Conservation (phyloP, 1,140 invertebrate genomes). For the Hycleus phaleratus region DNA sequence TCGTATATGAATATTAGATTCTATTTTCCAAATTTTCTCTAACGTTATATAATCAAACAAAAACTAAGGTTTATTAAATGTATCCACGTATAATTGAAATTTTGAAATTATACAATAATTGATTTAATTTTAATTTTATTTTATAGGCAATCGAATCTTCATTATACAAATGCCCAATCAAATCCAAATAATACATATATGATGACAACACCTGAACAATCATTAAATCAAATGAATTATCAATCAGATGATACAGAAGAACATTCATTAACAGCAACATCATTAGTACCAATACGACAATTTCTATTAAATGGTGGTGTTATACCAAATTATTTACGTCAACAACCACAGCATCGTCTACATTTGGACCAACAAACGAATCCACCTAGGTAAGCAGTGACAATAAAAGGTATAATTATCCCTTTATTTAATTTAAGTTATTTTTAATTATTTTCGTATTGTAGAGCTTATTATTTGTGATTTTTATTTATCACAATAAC, state of each 20-base stretch:
- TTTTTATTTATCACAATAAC: too few species aligned
- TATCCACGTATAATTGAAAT: too few species aligned
- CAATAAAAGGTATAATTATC: too few species aligned
- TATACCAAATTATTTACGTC: constrained; percentile 2
- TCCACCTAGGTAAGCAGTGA: neutral
- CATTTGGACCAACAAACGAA: neutral
- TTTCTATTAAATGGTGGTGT: constrained; percentile 19
- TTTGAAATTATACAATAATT: too few species aligned
- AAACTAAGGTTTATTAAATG: too few species aligned
- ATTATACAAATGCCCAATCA: constrained; percentile 39
- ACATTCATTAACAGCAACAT: constrained; percentile 38
- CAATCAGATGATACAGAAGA: constrained; percentile 12
- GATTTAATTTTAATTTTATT: too few species aligned
- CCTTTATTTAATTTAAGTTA: too few species aligned
- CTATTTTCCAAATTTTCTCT: too few species aligned
- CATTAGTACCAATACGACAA: constrained; percentile 47
- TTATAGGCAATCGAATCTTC: constrained; percentile 43
- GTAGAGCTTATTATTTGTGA: too few species aligned
- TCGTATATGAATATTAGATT: neutral
- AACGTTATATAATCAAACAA: too few species aligned
- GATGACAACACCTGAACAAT: constrained; percentile 14
- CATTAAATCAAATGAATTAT: constrained; percentile 16
- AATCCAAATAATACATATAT: constrained; percentile 24
- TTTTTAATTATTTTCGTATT: too few species aligned
- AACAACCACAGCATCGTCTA: constrained; percentile 2